Evolutionary conservation across 1,140 invertebrate genomes (phyloP).

Genomic region (Scaptomyza graminum): DNA sequence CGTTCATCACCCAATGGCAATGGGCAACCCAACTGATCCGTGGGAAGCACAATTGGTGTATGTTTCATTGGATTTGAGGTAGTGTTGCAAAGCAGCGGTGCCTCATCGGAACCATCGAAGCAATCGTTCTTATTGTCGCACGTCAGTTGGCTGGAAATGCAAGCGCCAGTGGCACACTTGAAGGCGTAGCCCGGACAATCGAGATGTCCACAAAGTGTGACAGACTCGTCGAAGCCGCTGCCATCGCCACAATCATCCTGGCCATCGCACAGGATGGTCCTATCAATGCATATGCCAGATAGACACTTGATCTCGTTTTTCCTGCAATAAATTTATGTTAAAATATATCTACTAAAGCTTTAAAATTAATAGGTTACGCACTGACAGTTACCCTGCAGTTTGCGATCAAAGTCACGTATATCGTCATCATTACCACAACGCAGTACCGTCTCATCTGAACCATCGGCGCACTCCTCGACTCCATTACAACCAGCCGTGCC

Average conservation of each 20-base stretch:
- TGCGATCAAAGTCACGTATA: slow-evolving; percentile 29
- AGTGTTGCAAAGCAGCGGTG: slow-evolving; percentile 61
- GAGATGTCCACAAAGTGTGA: slow-evolving; percentile 82
- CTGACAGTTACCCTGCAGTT: slow-evolving; percentile 49
- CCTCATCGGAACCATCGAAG: slow-evolving; percentile 87
- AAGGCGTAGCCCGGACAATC: slow-evolving; percentile 84
- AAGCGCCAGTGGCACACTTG: slow-evolving; percentile 87
- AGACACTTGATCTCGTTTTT: slow-evolving; percentile 63
- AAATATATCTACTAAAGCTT: background rate
- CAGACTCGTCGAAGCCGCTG: slow-evolving; percentile 87
- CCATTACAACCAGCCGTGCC: slow-evolving; percentile 86
- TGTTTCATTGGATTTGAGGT: slow-evolving; percentile 64
- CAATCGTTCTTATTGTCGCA: slow-evolving; percentile 88
- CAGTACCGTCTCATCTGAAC: slow-evolving; percentile 87
- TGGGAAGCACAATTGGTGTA: background rate
- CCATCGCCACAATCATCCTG: slow-evolving; percentile 85
- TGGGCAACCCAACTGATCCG: slow-evolving; percentile 44
- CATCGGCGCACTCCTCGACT: slow-evolving; percentile 87
- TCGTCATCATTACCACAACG: slow-evolving; percentile 53
- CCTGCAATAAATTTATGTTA: slow-evolving; percentile 22
- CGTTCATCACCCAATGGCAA: slow-evolving; percentile 49
- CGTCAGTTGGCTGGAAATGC: slow-evolving; percentile 84
- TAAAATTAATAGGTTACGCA: slow-evolving; percentile 28
- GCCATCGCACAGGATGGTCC: slow-evolving; percentile 85
- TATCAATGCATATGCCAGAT: slow-evolving; percentile 71